Evolutionary conservation across 2,797 vertebrate species (phyloP), one percentile per base, ranked within the genome.

Genomic region (Poeciliopsis turneri): DNA sequence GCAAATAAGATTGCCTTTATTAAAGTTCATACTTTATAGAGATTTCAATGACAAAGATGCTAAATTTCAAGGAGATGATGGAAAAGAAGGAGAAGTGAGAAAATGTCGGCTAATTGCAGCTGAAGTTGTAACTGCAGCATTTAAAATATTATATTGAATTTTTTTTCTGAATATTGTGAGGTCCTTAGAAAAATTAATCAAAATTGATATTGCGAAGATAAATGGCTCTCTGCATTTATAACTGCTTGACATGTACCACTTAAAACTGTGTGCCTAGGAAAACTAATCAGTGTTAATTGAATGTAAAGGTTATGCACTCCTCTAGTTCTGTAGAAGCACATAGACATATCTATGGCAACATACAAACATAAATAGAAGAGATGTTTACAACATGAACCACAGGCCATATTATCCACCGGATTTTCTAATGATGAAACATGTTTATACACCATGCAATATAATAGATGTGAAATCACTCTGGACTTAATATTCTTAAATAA

Each of bases 321-420:
- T 74, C n/a, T 76, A 25, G 20, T 18, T 1, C 41, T 75, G 74
- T 80, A 18, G 59, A 87, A 68, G 43, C 30, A 10, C 5, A 57
- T 1, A 61, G 28, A 33, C 1, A 70, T 79, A 76, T 66, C 77
- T 73, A 87, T 86, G 81, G 76, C 66, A 85, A 89, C 82, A 15
- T 39, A 74, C 47, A 88, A 45, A 84, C 28, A 77, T 33, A 55
- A 77, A n/a, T 73, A 78, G 66, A 18, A 8, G 61, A 18, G 11
- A 33, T 51, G 47, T 39, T 33, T 51, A 53, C 43, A 36, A 2
- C 7, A 59, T 6, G 15, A 47, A 53, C 2, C n/a, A 12, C 25
- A 41, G 3, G 36, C n/a, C 7, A 18, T 70, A 8, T 70, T 46
- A 70, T 28, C 45, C 25, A 18, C 2, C 25, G 46, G 23, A 45